Evolutionary conservation across 2,888 invertebrate genomes (phyloP), one percentile per base, ranked within the genome.

Genomic region (Terebella lapidaria): DNA sequence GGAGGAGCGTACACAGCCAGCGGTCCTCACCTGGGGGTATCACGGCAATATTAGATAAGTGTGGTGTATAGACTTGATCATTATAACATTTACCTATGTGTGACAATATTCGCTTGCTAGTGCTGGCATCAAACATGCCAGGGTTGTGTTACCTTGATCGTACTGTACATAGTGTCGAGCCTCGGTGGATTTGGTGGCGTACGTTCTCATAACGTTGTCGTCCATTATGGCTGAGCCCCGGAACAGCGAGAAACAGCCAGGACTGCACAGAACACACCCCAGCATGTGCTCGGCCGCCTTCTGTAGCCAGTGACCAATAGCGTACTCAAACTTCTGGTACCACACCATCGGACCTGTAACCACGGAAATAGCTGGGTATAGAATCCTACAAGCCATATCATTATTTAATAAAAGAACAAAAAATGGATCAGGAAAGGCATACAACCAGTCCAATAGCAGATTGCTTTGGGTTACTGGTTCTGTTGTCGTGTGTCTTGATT

Each of bases 201-300:
- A 94, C 74, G 88, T 90, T 71, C 86, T 87, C 89, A 93, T 90
- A 0, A 94, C 91, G 74, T 90, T 90, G 76, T 91, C 88, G 70
- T 92, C 91, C 92, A 93, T 93, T 26, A 94, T 84, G 2, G 92
- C 91, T 67, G 89, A 89, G 3, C 89, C 93, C 65, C 92, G 84
- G 79, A 92, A 94, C 35, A 94, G 83, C 0, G 92, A 92, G 82
- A 93, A 94, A 80, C 93, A 94, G 2, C 94, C 93, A 3, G 92
- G 92, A 76, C 91, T 90, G 78, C 93, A 94, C 24, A 94, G 86
- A 1, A 94, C 93, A 82, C 97, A 99, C 55, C 99, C 99, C 78
- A 99, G 95, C 89, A 99, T 96, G 81, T 99, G 99, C 81, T 99
- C 99, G 1, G 99, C 96, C 42, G 99, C 96, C 83, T 99, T 99